Evolutionary conservation across 2,888 invertebrate species (phyloP).

Genomic region (Archips crataeganus): DNA sequence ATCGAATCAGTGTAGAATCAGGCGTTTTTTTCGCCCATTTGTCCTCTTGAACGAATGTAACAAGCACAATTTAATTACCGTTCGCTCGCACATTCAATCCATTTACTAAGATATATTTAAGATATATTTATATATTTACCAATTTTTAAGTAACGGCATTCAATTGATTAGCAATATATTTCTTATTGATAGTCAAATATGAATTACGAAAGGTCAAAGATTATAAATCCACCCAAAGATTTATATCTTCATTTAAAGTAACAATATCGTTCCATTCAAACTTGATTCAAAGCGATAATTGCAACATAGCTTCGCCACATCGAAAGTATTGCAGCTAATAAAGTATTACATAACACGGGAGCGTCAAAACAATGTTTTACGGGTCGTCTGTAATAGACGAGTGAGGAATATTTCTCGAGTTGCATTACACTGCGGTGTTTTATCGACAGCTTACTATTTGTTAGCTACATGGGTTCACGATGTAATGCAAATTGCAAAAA

Average conservation of each 20-base stretch:
- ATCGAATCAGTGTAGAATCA: too few relatives aligned
- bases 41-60: too few relatives aligned
- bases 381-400: slow-evolving; percentile 30
- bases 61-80: neutral
- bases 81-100: neutral
- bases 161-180: neutral
- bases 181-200: neutral
- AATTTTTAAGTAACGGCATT: neutral
- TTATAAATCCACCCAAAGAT: neutral
- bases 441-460: neutral
- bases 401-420: neutral
- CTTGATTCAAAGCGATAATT: slow-evolving; percentile 2
- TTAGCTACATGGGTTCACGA: neutral
- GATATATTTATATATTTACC: too few relatives aligned
- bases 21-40: too few relatives aligned
- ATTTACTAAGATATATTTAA: neutral
- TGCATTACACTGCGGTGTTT: neutral
- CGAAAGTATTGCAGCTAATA: slow-evolving; percentile 13
- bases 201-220: slow-evolving; percentile 5
- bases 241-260: slow-evolving; percentile 2
- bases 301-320: slow-evolving; percentile 6
- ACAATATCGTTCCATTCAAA: slow-evolving; percentile 5
- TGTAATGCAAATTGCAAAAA: neutral
- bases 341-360: slow-evolving; percentile 40
- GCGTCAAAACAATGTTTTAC: slow-evolving; percentile 46